These are phyloP conservation scores for Nomada goodeniana DNA, from an alignment of 2,888 invertebrate species.

Conservation along the genomic window DNA sequence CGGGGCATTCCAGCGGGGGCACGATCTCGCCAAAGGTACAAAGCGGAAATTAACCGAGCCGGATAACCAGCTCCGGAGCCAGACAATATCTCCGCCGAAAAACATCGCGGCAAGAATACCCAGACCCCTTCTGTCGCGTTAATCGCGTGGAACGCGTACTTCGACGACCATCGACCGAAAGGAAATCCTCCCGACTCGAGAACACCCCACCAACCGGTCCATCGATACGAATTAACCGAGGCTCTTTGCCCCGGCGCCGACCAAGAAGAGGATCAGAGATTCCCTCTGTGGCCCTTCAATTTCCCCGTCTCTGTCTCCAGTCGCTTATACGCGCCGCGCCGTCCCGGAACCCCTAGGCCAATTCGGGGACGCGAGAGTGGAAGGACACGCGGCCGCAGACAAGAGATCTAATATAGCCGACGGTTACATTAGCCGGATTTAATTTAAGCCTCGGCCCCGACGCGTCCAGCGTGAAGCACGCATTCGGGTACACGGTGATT, in stretches of 20 bases:
- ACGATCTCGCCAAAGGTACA: slow-evolving; percentile 53
- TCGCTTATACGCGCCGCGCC: too few relatives aligned
- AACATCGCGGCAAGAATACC: slow-evolving; percentile 7
- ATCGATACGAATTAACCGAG: slow-evolving; percentile 33
- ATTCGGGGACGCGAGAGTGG: slow-evolving; percentile 38
- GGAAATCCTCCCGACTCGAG: background rate
- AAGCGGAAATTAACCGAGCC: slow-evolving; percentile 53
- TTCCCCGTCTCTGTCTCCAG: slow-evolving; percentile 14
- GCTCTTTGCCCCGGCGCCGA: slow-evolving; percentile 1
- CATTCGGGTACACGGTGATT: slow-evolving; percentile 61
- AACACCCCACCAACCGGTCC: background rate
- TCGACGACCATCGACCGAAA: slow-evolving; percentile 3
- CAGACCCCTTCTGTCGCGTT: background rate
- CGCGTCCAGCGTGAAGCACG: slow-evolving; percentile 65
- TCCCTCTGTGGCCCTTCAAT: slow-evolving; percentile 32
- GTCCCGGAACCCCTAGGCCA: background rate
- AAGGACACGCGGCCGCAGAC: slow-evolving; percentile 65
- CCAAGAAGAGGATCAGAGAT: slow-evolving; percentile 41
- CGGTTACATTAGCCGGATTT: slow-evolving; percentile 82
- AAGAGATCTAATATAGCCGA: slow-evolving; percentile 80
- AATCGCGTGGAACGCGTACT: slow-evolving; percentile 5
- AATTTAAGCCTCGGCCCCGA: slow-evolving; percentile 77
- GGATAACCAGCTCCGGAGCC: slow-evolving; percentile 19
- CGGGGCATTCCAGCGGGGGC: slow-evolving; percentile 24
- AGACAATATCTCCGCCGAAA: slow-evolving; percentile 41